phyloP scores from a whole-genome alignment of 2,113 vertebrate species.

The Percopsis transmontana region DNA sequence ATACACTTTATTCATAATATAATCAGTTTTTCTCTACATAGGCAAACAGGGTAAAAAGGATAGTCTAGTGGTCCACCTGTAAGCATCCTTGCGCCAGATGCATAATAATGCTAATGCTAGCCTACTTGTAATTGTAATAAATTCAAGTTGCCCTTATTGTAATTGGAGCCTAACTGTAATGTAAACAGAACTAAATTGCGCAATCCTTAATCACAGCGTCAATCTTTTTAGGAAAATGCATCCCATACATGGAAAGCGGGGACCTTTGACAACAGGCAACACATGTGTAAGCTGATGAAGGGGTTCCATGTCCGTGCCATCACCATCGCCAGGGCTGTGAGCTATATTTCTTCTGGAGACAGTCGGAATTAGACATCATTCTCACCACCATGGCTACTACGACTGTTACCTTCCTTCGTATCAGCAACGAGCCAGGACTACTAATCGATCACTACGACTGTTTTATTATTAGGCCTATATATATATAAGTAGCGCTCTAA shows the following conservation, averaged over 20 bases:
- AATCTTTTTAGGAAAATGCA: background rate
- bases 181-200: background rate
- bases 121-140: no score
- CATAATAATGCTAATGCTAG: no score
- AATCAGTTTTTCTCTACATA: no score
- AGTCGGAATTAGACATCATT: slow-evolving; percentile 48
- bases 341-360: slow-evolving; percentile 74
- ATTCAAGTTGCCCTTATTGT: no score
- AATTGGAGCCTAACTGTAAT: no score
- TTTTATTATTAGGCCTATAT: slow-evolving; percentile 15
- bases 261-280: slow-evolving; percentile 59
- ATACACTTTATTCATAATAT: no score
- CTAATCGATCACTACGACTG: slow-evolving; percentile 39
- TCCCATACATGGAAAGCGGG: background rate
- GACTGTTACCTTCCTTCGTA: slow-evolving; percentile 12
- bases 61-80: no score
- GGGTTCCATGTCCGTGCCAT: slow-evolving; percentile 78
- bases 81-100: no score
- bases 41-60: no score
- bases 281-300: slow-evolving; percentile 79
- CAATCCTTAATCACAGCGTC: background rate
- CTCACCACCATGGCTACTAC: slow-evolving; percentile 16
- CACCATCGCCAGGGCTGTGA: slow-evolving; percentile 83
- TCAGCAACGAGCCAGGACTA: no score
- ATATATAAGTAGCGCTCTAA: slow-evolving; percentile 21